Evolutionary conservation across 2,888 invertebrate species (phyloP).

Genomic region (Hydriomena furcata): DNA sequence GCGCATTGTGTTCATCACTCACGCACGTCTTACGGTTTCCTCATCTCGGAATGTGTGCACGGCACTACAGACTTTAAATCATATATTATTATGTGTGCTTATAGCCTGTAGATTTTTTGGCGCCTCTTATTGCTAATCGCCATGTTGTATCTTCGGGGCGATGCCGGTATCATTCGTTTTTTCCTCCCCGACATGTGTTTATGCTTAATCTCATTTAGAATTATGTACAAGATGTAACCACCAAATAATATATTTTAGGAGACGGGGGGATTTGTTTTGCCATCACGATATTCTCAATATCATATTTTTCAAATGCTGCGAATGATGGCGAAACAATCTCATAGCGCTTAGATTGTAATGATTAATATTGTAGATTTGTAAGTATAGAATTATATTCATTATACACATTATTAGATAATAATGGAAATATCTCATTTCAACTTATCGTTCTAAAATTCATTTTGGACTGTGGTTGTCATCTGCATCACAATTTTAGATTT

Average conservation of each 20-base stretch:
- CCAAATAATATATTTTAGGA: constrained; percentile 75
- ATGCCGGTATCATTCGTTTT: constrained; percentile 18
- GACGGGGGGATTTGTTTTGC: constrained; percentile 21
- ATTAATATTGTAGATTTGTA: constrained; percentile 25
- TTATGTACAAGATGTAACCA: constrained; percentile 80
- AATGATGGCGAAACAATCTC: constrained; percentile 10
- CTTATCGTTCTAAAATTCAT: constrained; percentile 27
- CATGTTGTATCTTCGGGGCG: constrained; percentile 19
- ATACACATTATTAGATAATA: constrained; percentile 27
- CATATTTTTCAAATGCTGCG: neutral
- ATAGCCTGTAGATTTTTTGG: constrained; percentile 46
- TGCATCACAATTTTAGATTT: constrained; percentile 60
- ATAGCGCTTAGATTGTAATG: constrained; percentile 30
- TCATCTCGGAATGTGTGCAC: constrained; percentile 51
- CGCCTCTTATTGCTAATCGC: constrained; percentile 41
- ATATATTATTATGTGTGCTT: constrained; percentile 51
- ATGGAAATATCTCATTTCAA: constrained; percentile 32
- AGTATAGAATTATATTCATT: constrained; percentile 19
- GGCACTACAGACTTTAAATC: constrained; percentile 50
- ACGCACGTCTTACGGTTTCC: constrained; percentile 35
- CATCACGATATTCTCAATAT: constrained; percentile 17
- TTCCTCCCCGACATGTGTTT: constrained; percentile 34
- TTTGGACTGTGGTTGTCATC: constrained; percentile 66
- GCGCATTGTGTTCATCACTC: constrained; percentile 23
- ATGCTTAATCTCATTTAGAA: constrained; percentile 73